These are phyloP conservation scores for Chaetodon trifascialis DNA, from an alignment of 2,113 vertebrate genomes.

Conservation along the genomic window DNA sequence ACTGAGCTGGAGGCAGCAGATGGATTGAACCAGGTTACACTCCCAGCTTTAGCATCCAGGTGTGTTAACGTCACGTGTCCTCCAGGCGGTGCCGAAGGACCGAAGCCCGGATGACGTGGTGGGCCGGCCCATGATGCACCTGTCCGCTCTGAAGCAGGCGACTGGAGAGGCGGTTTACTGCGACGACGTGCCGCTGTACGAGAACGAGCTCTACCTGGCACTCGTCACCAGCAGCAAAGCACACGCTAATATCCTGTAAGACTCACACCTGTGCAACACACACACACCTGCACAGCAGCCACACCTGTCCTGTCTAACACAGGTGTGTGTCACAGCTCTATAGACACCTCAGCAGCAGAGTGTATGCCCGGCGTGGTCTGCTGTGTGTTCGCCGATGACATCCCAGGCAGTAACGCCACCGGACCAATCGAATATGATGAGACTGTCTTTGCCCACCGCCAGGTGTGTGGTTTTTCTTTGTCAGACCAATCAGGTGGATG, in stretches of 20 bases:
- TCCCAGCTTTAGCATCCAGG: neutral
- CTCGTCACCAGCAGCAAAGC: constrained; percentile 93
- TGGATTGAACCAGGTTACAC: too few species aligned
- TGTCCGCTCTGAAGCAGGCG: constrained; percentile 92
- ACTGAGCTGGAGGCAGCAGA: too few species aligned
- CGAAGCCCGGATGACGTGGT: constrained; percentile 88
- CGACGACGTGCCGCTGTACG: constrained; percentile 91
- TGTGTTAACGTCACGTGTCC: neutral
- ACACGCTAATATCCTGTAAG: constrained; percentile 92
- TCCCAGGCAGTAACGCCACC: constrained; percentile 90
- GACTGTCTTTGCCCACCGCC: constrained; percentile 87
- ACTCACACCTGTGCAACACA: constrained; percentile 20
- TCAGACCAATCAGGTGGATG: neutral
- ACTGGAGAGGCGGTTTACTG: constrained; percentile 95
- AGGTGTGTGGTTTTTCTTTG: constrained; percentile 68
- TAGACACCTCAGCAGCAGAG: constrained; percentile 87
- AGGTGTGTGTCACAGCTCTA: constrained; percentile 81
- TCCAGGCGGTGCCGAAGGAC: constrained; percentile 89
- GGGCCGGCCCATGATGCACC: constrained; percentile 91
- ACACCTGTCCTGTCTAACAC: constrained; percentile 5
- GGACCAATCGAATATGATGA: constrained; percentile 87
- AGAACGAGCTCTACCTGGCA: constrained; percentile 91
- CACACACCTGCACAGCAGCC: neutral
- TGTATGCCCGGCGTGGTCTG: constrained; percentile 87
- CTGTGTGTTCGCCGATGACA: constrained; percentile 88